phyloP scores from a whole-genome alignment of 2,113 vertebrate genomes.

The Panurus biarmicus region DNA sequence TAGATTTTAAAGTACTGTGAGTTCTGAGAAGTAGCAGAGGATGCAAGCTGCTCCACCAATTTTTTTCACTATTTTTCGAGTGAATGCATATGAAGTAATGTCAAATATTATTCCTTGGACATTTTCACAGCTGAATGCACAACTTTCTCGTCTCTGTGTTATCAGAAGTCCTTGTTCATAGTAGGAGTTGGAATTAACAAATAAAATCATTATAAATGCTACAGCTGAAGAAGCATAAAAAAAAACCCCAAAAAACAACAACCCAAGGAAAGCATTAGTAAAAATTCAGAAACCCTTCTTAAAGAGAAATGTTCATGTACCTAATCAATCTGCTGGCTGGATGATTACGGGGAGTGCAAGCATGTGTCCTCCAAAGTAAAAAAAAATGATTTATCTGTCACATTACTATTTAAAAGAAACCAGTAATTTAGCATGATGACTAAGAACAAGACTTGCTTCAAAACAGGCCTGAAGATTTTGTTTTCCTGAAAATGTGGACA shows the following conservation, averaged over 20 bases:
- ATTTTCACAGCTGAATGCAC: neutral
- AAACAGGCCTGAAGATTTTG: neutral
- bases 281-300: neutral
- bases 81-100: neutral
- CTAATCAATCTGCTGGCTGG: neutral
- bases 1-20: neutral
- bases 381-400: neutral
- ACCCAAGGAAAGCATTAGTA: neutral
- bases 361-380: neutral
- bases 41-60: neutral
- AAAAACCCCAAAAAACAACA: neutral
- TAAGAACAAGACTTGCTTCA: neutral
- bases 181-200: neutral
- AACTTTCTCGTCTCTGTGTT: neutral
- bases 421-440: neutral
- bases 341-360: neutral
- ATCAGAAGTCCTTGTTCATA: neutral
- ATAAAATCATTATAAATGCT: neutral
- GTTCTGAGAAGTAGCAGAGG: neutral
- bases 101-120: neutral
- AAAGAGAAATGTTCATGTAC: neutral
- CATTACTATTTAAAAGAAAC: neutral
- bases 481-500: neutral
- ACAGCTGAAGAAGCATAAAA: neutral
- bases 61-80: neutral